phyloP scores from a whole-genome alignment of 2,797 vertebrate genomes.

The Syndactyla subalaris region DNA sequence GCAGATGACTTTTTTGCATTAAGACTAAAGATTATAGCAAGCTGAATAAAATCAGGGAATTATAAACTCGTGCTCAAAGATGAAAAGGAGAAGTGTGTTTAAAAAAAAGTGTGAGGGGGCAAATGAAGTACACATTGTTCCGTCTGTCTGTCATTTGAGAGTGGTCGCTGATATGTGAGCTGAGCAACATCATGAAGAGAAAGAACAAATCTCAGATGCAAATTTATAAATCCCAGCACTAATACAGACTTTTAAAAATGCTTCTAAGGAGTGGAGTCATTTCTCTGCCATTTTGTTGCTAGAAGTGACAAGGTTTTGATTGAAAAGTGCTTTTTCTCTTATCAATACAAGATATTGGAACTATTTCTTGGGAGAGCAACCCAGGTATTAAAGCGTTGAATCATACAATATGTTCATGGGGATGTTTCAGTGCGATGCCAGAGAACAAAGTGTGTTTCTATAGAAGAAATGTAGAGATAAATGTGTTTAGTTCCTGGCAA shows the following conservation, averaged over 20 bases:
- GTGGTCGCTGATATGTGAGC: background rate
- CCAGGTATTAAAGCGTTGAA: background rate
- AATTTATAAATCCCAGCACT: background rate
- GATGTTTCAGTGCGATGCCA: background rate
- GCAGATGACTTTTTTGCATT: conserved; percentile 54
- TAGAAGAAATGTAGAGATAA: background rate
- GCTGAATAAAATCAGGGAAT: conserved; percentile 25
- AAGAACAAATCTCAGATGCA: background rate
- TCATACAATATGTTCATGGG: background rate
- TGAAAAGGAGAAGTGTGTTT: background rate
- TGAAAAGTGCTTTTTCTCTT: background rate
- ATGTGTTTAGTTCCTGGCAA: background rate
- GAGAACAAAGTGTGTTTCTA: background rate
- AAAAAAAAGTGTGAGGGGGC: too few relatives aligned
- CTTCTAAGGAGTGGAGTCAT: background rate
- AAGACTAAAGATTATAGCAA: conserved; percentile 3
- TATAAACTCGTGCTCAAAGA: background rate
- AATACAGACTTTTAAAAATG: background rate
- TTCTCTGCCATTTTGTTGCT: background rate
- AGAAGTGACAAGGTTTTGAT: background rate
- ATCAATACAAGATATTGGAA: background rate
- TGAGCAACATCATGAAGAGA: background rate
- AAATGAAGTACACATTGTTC: background rate
- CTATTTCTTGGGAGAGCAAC: background rate
- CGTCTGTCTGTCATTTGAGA: background rate